phyloP scores from a whole-genome alignment of 2,113 vertebrate species.

The Siniperca knerii region DNA sequence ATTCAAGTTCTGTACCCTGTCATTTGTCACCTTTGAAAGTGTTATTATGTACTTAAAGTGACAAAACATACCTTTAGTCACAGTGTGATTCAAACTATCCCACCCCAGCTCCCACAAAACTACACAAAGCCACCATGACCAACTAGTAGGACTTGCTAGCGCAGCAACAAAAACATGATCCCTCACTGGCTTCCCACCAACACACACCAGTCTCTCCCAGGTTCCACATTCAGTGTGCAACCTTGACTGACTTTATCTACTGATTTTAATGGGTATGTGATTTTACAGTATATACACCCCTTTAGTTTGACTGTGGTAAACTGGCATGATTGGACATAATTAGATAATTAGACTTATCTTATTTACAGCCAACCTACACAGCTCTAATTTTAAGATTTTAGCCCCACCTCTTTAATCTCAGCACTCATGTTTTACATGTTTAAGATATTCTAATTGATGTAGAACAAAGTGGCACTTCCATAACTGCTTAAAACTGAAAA shows the following conservation, averaged over 20 bases:
- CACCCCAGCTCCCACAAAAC: background rate
- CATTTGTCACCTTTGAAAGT: background rate
- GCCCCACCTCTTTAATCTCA: background rate
- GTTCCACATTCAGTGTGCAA: background rate
- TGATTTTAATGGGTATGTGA: background rate
- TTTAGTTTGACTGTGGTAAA: background rate
- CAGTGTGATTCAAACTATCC: background rate
- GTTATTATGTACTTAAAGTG: background rate
- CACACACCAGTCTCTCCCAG: background rate
- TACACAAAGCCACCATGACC: background rate
- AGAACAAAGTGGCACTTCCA: background rate
- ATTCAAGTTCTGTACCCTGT: background rate
- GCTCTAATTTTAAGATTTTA: background rate
- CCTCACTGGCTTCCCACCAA: background rate
- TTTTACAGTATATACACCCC: background rate
- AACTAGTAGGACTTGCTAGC: background rate
- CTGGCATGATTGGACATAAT: no score
- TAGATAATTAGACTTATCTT: no score
- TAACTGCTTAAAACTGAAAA: background rate
- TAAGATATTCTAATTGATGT: slow-evolving; percentile 2
- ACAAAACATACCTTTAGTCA: background rate
- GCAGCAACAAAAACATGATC: background rate
- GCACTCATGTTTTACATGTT: background rate
- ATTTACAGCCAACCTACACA: background rate
- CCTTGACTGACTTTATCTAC: background rate